Evolutionary conservation across 2,113 vertebrate species (phyloP).

Genomic region (Phylloscopus whistleri): DNA sequence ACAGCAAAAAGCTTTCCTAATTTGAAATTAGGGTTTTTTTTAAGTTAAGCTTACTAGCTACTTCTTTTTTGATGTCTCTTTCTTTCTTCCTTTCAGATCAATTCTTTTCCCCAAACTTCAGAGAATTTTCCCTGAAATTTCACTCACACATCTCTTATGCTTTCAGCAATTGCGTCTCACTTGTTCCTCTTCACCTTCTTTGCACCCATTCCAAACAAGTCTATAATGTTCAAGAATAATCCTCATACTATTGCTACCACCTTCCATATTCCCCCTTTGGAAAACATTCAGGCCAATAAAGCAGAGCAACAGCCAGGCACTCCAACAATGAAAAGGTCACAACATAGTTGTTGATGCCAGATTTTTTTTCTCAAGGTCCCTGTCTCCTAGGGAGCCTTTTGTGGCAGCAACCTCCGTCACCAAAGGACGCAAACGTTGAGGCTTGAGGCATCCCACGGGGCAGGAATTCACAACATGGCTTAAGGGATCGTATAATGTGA

Average conservation of each 20-base stretch:
- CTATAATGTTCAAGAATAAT: not conserved
- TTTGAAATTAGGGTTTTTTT: not conserved
- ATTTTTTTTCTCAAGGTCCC: constrained; percentile 45
- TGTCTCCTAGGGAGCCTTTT: constrained; percentile 19
- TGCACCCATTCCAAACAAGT: not conserved
- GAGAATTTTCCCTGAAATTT: not conserved
- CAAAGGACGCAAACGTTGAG: constrained; percentile 13
- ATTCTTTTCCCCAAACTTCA: not conserved
- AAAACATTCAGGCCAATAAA: not conserved
- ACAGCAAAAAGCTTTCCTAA: not conserved
- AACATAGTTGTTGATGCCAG: not conserved
- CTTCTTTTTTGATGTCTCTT: not conserved
- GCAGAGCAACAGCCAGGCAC: not conserved
- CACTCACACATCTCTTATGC: not conserved
- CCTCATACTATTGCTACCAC: not conserved
- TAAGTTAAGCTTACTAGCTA: not conserved
- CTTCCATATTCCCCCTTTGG: not conserved
- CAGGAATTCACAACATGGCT: constrained; percentile 9
- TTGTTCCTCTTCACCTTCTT: not conserved
- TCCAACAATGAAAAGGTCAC: not conserved
- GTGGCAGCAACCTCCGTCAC: constrained; percentile 34
- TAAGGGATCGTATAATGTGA: not conserved
- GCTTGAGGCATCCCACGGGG: constrained; percentile 7
- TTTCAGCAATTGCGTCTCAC: not conserved
- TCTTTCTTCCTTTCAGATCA: not conserved